Conservation (phyloP, 1,140 invertebrate species). For the Notospermus geniculatus region DNA sequence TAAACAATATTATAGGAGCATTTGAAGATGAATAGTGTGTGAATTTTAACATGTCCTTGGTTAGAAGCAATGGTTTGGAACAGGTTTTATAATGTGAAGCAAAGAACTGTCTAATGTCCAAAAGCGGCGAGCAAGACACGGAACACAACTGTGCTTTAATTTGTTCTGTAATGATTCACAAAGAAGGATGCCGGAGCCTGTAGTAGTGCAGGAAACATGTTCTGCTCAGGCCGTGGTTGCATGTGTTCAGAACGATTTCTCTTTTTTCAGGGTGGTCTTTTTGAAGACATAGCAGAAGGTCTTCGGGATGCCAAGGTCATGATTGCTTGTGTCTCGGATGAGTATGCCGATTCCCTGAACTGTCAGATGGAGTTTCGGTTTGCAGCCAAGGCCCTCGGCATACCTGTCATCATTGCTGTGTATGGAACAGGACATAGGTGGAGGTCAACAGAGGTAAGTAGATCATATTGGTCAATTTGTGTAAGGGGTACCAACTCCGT, state of each 20-base stretch:
- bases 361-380: constrained; percentile 53
- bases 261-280: constrained; percentile 41
- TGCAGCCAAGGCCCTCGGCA: constrained; percentile 38
- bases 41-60: constrained; percentile 42
- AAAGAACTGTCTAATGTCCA: too few relatives aligned
- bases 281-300: constrained; percentile 48
- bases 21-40: constrained; percentile 46
- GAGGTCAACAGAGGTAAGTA: constrained; percentile 43
- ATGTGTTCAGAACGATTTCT: constrained; percentile 4
- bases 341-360: constrained; percentile 46
- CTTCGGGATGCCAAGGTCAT: constrained; percentile 38
- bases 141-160: too few relatives aligned
- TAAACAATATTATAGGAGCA: constrained; percentile 33
- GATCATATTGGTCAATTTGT: constrained; percentile 2
- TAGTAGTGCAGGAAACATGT: too few relatives aligned
- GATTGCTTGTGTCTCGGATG: constrained; percentile 46
- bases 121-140: too few relatives aligned
- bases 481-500: too few relatives aligned
- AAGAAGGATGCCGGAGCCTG: too few relatives aligned
- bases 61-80: constrained; percentile 45
- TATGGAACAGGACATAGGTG: constrained; percentile 45
- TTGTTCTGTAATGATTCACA: too few relatives aligned
- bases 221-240: too few relatives aligned
- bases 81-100: constrained; percentile 51
- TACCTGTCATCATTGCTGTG: constrained; percentile 40